Evolutionary conservation across 1,140 invertebrate genomes (phyloP).

Genomic region (Leptinotarsa defecta): DNA sequence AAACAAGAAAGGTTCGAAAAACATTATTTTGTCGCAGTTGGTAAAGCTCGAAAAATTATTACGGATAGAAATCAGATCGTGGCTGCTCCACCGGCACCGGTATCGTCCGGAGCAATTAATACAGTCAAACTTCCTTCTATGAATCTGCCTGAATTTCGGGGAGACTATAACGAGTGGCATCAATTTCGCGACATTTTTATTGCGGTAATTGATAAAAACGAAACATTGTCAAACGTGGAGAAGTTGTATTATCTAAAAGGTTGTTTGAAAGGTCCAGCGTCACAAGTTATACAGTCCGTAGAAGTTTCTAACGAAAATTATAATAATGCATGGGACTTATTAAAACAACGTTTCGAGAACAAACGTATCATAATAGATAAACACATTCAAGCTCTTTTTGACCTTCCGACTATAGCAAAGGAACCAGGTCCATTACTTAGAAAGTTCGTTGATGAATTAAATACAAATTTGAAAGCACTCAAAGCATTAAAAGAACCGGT

Average conservation of each 20-base stretch:
- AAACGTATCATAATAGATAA: conserved; percentile 38
- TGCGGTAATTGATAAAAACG: conserved; percentile 25
- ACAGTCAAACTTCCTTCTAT: not conserved
- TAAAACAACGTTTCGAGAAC: conserved; percentile 46
- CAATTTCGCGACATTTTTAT: conserved; percentile 22
- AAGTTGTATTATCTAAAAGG: conserved; percentile 15
- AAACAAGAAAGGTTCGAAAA: not conserved
- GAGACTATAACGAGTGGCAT: conserved; percentile 22
- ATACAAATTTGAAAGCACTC: conserved; percentile 23
- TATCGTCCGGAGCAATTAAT: not conserved
- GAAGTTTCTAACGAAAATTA: conserved; percentile 45
- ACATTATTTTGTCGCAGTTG: not conserved
- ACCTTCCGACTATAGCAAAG: conserved; percentile 34
- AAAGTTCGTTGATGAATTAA: conserved; percentile 28
- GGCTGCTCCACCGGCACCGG: not conserved
- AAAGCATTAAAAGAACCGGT: conserved; percentile 43
- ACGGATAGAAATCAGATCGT: not conserved
- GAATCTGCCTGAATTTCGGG: conserved; percentile 23
- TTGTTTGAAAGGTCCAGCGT: conserved; percentile 36
- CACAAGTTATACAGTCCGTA: conserved; percentile 38
- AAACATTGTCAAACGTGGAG: too few species aligned
- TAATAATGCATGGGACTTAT: conserved; percentile 37
- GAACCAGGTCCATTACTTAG: conserved; percentile 35
- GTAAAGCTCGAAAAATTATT: not conserved
- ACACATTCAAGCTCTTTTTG: conserved; percentile 37